phyloP scores from a whole-genome alignment of 2,888 invertebrate genomes.

The Octonoba sinensis region DNA sequence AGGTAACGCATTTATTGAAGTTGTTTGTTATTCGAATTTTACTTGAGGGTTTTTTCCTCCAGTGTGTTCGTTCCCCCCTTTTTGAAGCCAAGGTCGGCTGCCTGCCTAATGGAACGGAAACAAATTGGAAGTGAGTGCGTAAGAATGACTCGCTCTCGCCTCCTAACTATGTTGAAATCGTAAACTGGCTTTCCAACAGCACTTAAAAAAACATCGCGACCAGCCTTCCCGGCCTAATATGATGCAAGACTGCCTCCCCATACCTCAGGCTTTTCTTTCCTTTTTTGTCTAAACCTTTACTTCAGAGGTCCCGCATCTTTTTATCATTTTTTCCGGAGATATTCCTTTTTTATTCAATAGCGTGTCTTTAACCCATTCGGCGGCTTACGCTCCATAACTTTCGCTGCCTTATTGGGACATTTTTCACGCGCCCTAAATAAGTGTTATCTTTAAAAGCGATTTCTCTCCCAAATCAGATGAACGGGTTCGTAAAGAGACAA shows the following conservation, averaged over 20 bases:
- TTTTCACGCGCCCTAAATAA: slow-evolving; percentile 43
- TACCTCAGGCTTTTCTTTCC: slow-evolving; percentile 12
- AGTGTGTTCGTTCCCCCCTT: slow-evolving; percentile 11
- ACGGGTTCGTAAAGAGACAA: no score
- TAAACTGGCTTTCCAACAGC: slow-evolving; percentile 32
- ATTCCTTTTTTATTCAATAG: slow-evolving; percentile 27
- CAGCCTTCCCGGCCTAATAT: slow-evolving; percentile 48
- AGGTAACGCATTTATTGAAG: slow-evolving; percentile 62
- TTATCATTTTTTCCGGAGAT: not conserved
- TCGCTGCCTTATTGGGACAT: slow-evolving; percentile 15
- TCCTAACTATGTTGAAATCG: slow-evolving; percentile 63
- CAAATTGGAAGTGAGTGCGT: slow-evolving; percentile 63
- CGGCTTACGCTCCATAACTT: slow-evolving; percentile 40
- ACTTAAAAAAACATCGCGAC: slow-evolving; percentile 50
- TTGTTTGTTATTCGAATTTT: slow-evolving; percentile 62
- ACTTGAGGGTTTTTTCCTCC: slow-evolving; percentile 47
- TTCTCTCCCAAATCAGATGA: slow-evolving; percentile 8
- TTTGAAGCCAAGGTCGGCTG: slow-evolving; percentile 56
- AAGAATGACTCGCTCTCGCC: slow-evolving; percentile 47
- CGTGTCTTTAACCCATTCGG: slow-evolving; percentile 33
- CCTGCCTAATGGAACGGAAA: slow-evolving; percentile 61
- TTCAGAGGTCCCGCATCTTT: not conserved
- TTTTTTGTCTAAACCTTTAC: slow-evolving; percentile 3
- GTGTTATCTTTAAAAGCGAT: slow-evolving; percentile 60
- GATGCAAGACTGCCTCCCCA: slow-evolving; percentile 46